These are phyloP conservation scores for Acanthurus lineatus DNA, from an alignment of 2,797 vertebrate genomes.

Conservation along the genomic window DNA sequence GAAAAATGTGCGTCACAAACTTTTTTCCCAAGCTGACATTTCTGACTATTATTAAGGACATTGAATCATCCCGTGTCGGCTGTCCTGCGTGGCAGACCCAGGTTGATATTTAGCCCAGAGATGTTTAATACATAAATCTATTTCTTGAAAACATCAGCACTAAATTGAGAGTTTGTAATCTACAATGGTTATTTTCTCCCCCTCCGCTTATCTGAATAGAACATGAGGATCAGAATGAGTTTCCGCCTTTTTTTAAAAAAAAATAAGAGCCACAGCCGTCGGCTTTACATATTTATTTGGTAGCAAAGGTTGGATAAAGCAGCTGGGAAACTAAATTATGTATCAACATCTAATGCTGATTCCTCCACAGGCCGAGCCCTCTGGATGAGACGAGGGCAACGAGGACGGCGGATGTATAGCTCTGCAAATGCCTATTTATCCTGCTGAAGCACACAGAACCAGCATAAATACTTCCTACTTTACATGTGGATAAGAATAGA, in stretches of 20 bases:
- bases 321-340: slow-evolving; percentile 78
- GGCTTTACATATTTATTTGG: slow-evolving; percentile 80
- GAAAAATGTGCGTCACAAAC: not conserved
- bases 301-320: slow-evolving; percentile 75
- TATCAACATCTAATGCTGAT: slow-evolving; percentile 67
- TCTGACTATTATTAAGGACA: not conserved
- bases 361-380: slow-evolving; percentile 62
- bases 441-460: slow-evolving; percentile 44
- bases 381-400: slow-evolving; percentile 62
- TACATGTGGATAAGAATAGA: slow-evolving; percentile 61
- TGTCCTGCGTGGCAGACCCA: slow-evolving; percentile 30
- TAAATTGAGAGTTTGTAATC: slow-evolving; percentile 72
- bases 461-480: slow-evolving; percentile 58
- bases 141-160: slow-evolving; percentile 39
- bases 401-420: slow-evolving; percentile 61
- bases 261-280: slow-evolving; percentile 57
- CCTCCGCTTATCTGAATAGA: slow-evolving; percentile 77
- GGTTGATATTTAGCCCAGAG: slow-evolving; percentile 37
- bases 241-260: slow-evolving; percentile 53
- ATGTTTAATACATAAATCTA: slow-evolving; percentile 18
- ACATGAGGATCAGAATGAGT: slow-evolving; percentile 69
- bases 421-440: slow-evolving; percentile 63
- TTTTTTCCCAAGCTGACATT: not conserved
- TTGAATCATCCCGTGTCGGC: not conserved
- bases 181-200: slow-evolving; percentile 61